Conservation (phyloP, 2,113 vertebrate species). For the Enhydra lutris region DNA sequence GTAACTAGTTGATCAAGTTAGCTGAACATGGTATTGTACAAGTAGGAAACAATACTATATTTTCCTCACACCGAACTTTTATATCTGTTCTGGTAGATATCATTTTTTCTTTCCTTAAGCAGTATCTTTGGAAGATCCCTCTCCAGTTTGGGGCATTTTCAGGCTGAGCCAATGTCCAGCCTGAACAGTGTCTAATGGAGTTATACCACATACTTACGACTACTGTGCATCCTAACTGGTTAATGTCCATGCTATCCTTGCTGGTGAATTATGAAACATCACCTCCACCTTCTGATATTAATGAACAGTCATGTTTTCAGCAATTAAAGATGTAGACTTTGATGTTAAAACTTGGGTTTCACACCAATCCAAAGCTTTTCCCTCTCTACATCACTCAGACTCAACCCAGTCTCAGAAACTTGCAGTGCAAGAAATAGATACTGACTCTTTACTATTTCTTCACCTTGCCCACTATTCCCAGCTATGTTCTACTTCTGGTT, state of each 20-base stretch:
- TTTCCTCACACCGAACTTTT: neutral
- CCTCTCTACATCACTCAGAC: neutral
- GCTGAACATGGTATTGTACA: neutral
- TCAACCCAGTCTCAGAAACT: neutral
- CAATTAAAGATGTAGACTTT: neutral
- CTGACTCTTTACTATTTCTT: neutral
- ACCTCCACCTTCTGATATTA: neutral
- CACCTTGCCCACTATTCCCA: neutral
- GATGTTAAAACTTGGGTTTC: constrained; percentile 23
- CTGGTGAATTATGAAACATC: neutral
- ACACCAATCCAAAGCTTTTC: neutral
- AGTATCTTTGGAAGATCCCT: neutral
- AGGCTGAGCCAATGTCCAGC: neutral
- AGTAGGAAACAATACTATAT: neutral
- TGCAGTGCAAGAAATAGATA: neutral
- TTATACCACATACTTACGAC: neutral
- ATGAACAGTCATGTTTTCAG: neutral
- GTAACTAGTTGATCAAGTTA: neutral
- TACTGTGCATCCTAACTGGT: neutral
- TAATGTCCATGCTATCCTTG: neutral
- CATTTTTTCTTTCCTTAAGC: neutral
- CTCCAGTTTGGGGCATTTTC: neutral
- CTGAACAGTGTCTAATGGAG: neutral
- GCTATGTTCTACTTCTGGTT: neutral
- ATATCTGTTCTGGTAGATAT: neutral